phyloP scores from a whole-genome alignment of 1,140 invertebrate genomes.

The Saccostrea echinata region DNA sequence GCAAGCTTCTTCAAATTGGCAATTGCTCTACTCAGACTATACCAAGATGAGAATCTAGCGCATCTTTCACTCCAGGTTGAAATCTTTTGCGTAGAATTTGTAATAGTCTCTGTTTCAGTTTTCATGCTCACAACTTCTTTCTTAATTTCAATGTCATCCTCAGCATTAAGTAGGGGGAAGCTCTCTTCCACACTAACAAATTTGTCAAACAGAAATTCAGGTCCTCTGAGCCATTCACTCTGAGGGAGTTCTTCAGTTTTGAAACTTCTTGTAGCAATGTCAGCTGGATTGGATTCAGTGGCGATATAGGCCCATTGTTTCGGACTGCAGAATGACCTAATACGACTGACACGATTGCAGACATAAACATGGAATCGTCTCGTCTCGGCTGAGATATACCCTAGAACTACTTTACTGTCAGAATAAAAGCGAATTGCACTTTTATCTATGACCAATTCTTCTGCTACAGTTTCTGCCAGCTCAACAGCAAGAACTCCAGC shows the following conservation, averaged over 20 bases:
- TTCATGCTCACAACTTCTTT: constrained; percentile 8
- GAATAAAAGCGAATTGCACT: constrained; percentile 40
- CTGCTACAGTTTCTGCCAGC: constrained; percentile 33
- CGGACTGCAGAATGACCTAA: constrained; percentile 42
- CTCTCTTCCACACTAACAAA: background rate
- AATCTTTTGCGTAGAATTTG: too few species aligned
- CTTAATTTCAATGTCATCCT: constrained; percentile 43
- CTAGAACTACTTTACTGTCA: constrained; percentile 50
- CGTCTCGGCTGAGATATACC: constrained; percentile 45
- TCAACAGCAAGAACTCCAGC: constrained; percentile 53
- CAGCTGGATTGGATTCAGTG: constrained; percentile 49
- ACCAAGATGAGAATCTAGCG: too few species aligned
- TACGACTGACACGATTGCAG: constrained; percentile 45
- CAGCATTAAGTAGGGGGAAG: constrained; percentile 28
- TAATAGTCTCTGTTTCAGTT: too few species aligned
- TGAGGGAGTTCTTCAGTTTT: constrained; percentile 19
- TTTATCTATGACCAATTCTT: constrained; percentile 41
- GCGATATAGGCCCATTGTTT: constrained; percentile 35
- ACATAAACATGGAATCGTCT: constrained; percentile 57
- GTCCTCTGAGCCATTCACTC: constrained; percentile 52
- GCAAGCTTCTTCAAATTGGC: too few species aligned
- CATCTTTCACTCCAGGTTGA: too few species aligned
- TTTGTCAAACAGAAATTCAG: background rate
- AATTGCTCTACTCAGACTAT: too few species aligned
- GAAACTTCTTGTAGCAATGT: constrained; percentile 41